These are phyloP conservation scores for Amorpha juglandis DNA, from an alignment of 2,888 invertebrate species.

Conservation along the genomic window DNA sequence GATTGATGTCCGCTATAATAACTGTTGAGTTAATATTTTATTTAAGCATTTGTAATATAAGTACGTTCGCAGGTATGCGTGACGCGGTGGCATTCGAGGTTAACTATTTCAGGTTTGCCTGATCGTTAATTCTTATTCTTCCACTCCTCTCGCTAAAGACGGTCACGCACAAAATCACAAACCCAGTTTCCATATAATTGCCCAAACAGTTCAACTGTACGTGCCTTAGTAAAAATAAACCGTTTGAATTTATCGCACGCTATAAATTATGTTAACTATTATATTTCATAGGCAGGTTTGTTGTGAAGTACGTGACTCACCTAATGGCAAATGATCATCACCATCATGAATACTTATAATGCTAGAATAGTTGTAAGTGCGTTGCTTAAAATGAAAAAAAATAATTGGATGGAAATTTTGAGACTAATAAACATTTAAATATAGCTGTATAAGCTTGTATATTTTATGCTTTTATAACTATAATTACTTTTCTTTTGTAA, in stretches of 20 bases:
- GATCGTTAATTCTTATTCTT: slow-evolving; percentile 70
- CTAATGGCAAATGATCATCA: too few species aligned
- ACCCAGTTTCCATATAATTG: slow-evolving; percentile 50
- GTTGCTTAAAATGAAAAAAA: too few species aligned
- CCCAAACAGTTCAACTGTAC: not conserved
- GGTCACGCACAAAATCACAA: slow-evolving; percentile 41
- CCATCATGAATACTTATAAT: too few species aligned
- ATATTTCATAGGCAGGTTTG: too few species aligned
- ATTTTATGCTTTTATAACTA: too few species aligned
- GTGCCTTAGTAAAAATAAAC: not conserved
- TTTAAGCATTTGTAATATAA: slow-evolving; percentile 59
- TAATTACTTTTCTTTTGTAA: not conserved
- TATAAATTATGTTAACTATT: not conserved
- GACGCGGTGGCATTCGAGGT: slow-evolving; percentile 66
- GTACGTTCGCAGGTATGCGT: slow-evolving; percentile 62
- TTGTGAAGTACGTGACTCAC: too few species aligned
- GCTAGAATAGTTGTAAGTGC: too few species aligned
- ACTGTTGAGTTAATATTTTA: slow-evolving; percentile 75
- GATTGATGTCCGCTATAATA: slow-evolving; percentile 76
- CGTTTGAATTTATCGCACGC: not conserved
- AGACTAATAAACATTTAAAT: too few species aligned
- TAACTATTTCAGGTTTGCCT: slow-evolving; percentile 70
- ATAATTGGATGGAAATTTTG: too few species aligned
- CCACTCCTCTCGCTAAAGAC: slow-evolving; percentile 59
- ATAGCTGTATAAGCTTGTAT: too few species aligned